Base-by-base conservation (phyloP, 1,140 invertebrate genomes). In the Drosophila nigrodunni region DNA sequence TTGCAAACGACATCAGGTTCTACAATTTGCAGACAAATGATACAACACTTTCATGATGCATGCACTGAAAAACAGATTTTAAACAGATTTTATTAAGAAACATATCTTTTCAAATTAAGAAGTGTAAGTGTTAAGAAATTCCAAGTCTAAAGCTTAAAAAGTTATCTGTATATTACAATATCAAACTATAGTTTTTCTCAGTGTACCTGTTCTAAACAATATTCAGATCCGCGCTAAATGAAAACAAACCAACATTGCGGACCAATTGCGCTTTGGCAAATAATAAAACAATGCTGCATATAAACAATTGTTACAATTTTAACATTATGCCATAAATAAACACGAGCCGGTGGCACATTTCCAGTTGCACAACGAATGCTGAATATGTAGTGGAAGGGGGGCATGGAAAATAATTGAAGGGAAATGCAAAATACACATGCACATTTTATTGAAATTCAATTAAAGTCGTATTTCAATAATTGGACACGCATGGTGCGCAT, bases 381-480 rank as follows among this genome's bases (percentile, higher is more conserved):
- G 77, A 64, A 15, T 9, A 5, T 30, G 25, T 30, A 3, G 25
- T 30, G 25, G 25, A 3, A 25, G 30, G 5, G 7, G 13, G 34
- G 9, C 1, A n/a, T 9, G 35, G 52, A 13, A 39, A 41, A 41
- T 41, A 11, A 11, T 41, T 30, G 25, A 30, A 30, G 35, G 69
- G 58, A 67, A 78, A 75, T 80, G 76, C 83, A 77, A 83, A 87
- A 88, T 80, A 67, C 67, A 30, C 25, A 30, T 85, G 65, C 74
- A 86, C 80, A 88, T 88, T 88, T 88, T 88, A 88, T 88, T 88
- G 86, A 88, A 88, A 88, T 88, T 89, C 85, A 88, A 90, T 88
- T 88, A 88, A 88, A 88, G 85, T 86, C 85, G 85, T 90, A 90
- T 88, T 88, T 88, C 85, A 88, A 88, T 88, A 88, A 88, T 88